These are phyloP conservation scores for Drosophila percnosoma DNA, from an alignment of 2,888 invertebrate species.

Conservation along the genomic window DNA sequence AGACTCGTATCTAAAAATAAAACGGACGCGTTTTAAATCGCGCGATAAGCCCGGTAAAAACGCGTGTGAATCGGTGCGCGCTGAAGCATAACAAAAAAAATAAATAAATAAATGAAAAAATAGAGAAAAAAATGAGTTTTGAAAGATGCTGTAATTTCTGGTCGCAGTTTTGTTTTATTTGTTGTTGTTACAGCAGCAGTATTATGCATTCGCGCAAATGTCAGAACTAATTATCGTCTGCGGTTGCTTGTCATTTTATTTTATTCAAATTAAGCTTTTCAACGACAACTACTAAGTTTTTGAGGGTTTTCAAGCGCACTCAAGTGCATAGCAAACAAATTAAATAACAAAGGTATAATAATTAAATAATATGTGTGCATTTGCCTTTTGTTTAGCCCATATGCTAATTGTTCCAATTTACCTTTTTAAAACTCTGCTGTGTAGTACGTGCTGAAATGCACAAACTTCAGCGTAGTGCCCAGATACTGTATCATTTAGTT, in stretches of 20 bases:
- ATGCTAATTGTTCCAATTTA: constrained; percentile 28
- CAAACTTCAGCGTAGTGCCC: constrained; percentile 22
- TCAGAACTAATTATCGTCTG: constrained; percentile 36
- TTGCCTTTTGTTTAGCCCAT: constrained; percentile 15
- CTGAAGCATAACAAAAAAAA: constrained; percentile 29
- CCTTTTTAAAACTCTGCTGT: constrained; percentile 24
- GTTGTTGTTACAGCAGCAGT: constrained; percentile 35
- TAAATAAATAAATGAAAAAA: neutral
- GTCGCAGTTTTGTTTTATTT: constrained; percentile 30
- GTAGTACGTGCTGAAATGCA: constrained; percentile 69
- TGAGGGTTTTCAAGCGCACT: constrained; percentile 33
- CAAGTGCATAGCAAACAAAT: constrained; percentile 4
- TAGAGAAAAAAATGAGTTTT: neutral
- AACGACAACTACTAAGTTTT: constrained; percentile 10
- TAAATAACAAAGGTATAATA: constrained; percentile 20
- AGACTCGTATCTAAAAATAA: constrained; percentile 38
- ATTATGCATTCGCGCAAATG: constrained; percentile 40
- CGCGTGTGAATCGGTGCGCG: constrained; percentile 29
- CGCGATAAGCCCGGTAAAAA: constrained; percentile 34
- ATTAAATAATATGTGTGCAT: constrained; percentile 2
- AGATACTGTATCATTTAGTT: constrained; percentile 19
- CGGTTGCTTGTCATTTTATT: constrained; percentile 24
- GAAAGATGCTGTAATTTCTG: constrained; percentile 61
- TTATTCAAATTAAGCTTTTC: constrained; percentile 11
- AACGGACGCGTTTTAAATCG: constrained; percentile 34